These are phyloP conservation scores for Plutella xylostella DNA, from an alignment of 2,888 invertebrate species.

Conservation along the genomic window DNA sequence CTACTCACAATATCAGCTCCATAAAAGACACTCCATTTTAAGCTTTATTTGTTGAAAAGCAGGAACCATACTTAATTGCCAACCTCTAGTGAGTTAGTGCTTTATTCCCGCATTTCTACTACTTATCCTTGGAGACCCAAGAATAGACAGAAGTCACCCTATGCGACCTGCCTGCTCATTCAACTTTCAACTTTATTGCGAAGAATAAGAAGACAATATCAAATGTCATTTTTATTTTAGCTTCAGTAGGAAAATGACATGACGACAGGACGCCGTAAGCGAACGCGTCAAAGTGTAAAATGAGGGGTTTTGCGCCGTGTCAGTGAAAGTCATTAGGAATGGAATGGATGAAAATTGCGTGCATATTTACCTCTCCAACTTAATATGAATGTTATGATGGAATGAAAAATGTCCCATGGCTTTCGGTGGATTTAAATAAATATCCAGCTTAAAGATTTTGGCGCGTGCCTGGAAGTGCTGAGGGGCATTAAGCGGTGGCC, in stretches of 20 bases:
- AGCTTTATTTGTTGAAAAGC: constrained; percentile 23
- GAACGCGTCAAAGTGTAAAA: constrained; percentile 70
- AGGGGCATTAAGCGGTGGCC: neutral
- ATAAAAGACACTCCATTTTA: constrained; percentile 22
- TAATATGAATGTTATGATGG: constrained; percentile 56
- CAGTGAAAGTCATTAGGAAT: constrained; percentile 68
- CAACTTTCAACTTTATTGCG: constrained; percentile 40
- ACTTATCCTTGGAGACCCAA: constrained; percentile 57
- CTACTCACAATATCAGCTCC: constrained; percentile 21
- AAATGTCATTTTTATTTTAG: constrained; percentile 29
- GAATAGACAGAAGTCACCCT: constrained; percentile 61
- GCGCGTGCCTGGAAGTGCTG: constrained; percentile 5
- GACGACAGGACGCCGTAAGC: constrained; percentile 60
- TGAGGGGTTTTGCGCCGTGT: constrained; percentile 66
- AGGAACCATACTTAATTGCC: constrained; percentile 23
- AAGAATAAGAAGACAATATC: constrained; percentile 25
- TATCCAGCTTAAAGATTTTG: constrained; percentile 19
- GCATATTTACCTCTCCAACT: constrained; percentile 61
- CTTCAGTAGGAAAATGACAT: constrained; percentile 59
- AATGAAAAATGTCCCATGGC: constrained; percentile 46
- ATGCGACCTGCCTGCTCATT: constrained; percentile 25
- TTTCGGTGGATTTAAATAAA: constrained; percentile 28
- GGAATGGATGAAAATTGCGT: constrained; percentile 68
- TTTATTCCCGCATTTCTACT: constrained; percentile 33
- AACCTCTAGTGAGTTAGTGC: constrained; percentile 27